Base-by-base conservation (phyloP, 35 echinoderm and acorn worm genomes). In the Eucidaris tribuloides region DNA sequence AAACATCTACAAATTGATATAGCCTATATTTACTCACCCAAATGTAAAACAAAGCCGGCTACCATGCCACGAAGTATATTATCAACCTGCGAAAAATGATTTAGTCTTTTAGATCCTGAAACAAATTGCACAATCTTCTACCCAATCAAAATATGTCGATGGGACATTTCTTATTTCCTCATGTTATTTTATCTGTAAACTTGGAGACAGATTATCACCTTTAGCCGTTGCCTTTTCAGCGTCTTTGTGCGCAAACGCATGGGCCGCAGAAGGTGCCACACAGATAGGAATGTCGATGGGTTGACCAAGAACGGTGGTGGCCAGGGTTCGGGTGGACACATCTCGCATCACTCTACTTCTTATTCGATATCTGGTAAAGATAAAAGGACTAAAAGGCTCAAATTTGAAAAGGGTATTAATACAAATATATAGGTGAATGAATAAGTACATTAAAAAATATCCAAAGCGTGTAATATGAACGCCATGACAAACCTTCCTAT, bases 231-330 rank as follows among this genome's bases (percentile, higher is more conserved):
- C 90, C 17, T 5, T 24, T 25, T 92, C 90, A 0, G 36, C 78
- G 5, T 92, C 58, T 7, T 28, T 19, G 45, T 92, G 76, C 0
- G 83, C 78, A 32, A 74, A 76, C 5, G 34, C 41, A 30, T 87
- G 90, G 7, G 41, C 44, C 32, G 76, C 84, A 41, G 90, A 23
- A 20, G 90, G 90, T 63, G 90, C 62, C 22, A 87, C 79, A 65
- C 90, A 87, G 40, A 92, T 28, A 29, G 90, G 90, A 25, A 87
- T 82, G 20, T 28, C n/a, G 28, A 92, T 88, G 13, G 63, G 54
- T 22, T 92, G 64, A 33, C 90, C 90, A 2, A 92, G 79, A 19
- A 92, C 42, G n/a, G 84, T 77, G 1, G 78, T 76, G 0, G 64
- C 71, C 27, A 82, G 20, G 39, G 87, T 54, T 11, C 87, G 55